These are phyloP conservation scores for Calliphora vicina DNA, from an alignment of 1,140 invertebrate genomes.

Conservation along the genomic window DNA sequence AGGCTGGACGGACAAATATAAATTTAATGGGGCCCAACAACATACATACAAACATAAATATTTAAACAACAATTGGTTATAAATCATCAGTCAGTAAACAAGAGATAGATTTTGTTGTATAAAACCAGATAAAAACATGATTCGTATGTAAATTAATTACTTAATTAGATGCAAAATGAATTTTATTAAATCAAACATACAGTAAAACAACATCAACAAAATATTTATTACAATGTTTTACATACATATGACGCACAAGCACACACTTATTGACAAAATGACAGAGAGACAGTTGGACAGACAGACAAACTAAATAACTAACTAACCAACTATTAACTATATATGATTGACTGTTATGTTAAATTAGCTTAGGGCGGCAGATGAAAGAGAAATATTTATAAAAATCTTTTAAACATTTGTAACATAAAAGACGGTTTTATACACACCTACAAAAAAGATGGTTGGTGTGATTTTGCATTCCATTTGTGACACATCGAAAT, in stretches of 20 bases:
- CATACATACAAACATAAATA: neutral
- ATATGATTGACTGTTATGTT: neutral
- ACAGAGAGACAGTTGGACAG: too few species aligned
- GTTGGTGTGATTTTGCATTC: too few species aligned
- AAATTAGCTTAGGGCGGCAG: neutral
- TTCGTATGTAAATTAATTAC: neutral
- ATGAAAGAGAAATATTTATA: neutral
- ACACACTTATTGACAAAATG: neutral
- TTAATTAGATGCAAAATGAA: neutral
- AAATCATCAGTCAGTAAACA: neutral
- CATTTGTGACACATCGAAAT: too few species aligned
- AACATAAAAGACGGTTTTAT: neutral
- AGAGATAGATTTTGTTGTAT: neutral
- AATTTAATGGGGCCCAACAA: neutral
- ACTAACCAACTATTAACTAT: too few species aligned
- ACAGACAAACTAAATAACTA: too few species aligned
- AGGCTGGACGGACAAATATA: too few species aligned
- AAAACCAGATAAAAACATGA: neutral
- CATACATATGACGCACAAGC: neutral
- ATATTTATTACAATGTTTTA: neutral
- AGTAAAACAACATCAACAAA: neutral
- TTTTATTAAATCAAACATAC: neutral
- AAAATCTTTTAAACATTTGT: neutral
- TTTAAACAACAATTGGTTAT: neutral
- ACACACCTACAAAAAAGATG: too few species aligned